Conservation (phyloP, 2,888 invertebrate species). For the Mylabris sibirica region DNA sequence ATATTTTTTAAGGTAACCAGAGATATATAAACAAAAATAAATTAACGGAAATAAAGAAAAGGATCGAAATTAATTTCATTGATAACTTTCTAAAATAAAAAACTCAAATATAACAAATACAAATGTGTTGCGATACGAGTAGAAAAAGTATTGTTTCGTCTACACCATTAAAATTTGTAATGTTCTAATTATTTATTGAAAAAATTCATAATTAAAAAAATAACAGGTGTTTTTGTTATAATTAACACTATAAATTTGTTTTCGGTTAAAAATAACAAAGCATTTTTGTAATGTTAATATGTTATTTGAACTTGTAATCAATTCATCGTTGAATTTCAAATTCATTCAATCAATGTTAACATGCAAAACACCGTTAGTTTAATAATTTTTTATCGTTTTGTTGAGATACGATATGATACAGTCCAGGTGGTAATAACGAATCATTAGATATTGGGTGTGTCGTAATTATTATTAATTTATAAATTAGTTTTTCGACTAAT, state of each 20-base stretch:
- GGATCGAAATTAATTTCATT: too few species aligned
- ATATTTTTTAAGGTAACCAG: too few species aligned
- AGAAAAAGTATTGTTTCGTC: not conserved
- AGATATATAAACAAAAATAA: too few species aligned
- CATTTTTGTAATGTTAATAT: not conserved
- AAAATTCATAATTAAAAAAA: too few species aligned
- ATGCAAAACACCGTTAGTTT: slow-evolving; percentile 7
- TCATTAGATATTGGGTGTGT: slow-evolving; percentile 13
- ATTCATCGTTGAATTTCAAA: slow-evolving; percentile 9
- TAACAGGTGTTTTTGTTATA: not conserved
- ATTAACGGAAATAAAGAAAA: too few species aligned
- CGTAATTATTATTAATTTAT: not conserved
- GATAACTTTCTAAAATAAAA: too few species aligned
- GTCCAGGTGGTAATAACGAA: slow-evolving; percentile 10
- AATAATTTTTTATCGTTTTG: not conserved
- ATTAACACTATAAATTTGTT: not conserved
- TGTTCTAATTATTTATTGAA: not conserved
- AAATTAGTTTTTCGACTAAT: not conserved
- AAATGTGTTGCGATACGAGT: too few species aligned
- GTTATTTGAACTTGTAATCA: slow-evolving; percentile 6
- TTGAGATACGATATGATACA: not conserved
- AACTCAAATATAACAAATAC: too few species aligned
- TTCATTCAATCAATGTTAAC: slow-evolving; percentile 7
- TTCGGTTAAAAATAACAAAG: not conserved
- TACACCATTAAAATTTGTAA: not conserved